Evolutionary conservation across 1,140 invertebrate species (phyloP).

Genomic region (Drosophila truncata): DNA sequence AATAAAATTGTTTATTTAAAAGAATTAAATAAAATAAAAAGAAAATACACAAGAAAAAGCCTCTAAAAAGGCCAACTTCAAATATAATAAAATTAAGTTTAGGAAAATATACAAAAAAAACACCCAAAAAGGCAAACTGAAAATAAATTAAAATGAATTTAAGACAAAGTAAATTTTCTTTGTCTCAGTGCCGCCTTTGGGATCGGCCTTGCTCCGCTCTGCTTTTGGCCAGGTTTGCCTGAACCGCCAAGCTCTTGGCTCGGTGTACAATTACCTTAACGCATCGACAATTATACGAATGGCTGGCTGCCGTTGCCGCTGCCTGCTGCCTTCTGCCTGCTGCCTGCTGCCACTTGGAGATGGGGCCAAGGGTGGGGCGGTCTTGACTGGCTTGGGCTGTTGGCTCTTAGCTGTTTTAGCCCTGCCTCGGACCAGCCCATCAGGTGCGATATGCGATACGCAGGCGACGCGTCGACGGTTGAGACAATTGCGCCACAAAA

Average conservation of each 20-base stretch:
- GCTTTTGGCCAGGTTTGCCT: slow-evolving; percentile 42
- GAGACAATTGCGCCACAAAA: slow-evolving; percentile 77
- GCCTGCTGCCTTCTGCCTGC: slow-evolving; percentile 24
- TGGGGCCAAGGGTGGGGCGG: slow-evolving; percentile 24
- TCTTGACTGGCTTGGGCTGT: slow-evolving; percentile 12
- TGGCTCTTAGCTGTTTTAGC: slow-evolving; percentile 7
- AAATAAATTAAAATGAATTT: background rate
- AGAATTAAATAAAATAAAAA: too few species aligned
- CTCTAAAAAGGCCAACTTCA: too few species aligned
- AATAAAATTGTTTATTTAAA: too few species aligned
- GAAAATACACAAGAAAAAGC: too few species aligned
- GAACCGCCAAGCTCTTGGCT: slow-evolving; percentile 45
- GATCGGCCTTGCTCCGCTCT: slow-evolving; percentile 63
- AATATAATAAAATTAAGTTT: background rate
- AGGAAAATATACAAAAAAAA: too few species aligned
- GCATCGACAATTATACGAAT: slow-evolving; percentile 85
- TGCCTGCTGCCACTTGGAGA: slow-evolving; percentile 10
- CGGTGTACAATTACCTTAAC: slow-evolving; percentile 85
- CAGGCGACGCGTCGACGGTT: slow-evolving; percentile 55
- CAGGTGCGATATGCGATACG: slow-evolving; percentile 85
- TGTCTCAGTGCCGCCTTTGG: slow-evolving; percentile 4
- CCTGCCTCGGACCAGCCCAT: slow-evolving; percentile 52
- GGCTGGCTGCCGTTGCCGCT: slow-evolving; percentile 69
- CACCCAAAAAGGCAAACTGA: too few species aligned
- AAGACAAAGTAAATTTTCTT: background rate